Evolutionary conservation across 1,140 invertebrate genomes (phyloP), one percentile per base, ranked within the genome.

Genomic region (Leptinotarsa defecta): DNA sequence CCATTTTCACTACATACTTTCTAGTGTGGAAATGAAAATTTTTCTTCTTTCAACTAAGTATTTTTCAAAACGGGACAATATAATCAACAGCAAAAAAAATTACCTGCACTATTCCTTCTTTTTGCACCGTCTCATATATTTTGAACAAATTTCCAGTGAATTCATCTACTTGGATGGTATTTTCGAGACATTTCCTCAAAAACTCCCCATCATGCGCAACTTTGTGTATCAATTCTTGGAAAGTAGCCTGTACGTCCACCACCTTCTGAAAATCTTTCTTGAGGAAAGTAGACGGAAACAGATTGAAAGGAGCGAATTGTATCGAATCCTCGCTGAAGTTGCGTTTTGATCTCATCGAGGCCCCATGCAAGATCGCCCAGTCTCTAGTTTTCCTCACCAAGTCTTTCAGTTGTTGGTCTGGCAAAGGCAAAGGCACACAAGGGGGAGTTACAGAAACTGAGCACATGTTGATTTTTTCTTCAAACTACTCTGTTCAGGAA

Each of bases 141-240:
- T 94, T 87, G 86, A 93, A 97, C 19, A 98, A 86, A 76, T 91
- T 91, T 22, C 87, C 88, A 6, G 95, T 97, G 84, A 98, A 98
- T 57, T 93, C 90, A 87, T 98, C 97, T 8, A 92, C 93, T 88
- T 94, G 87, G n/a, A 97, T 90, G 0, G 94, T 95, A 83, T 94
- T 95, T 81, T 86, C 89, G 43, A 98, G 88, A 68, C 91, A 91
- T 43, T 91, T 87, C 17, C 88, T 88, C 6, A 98, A 87, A 86
- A 98, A 98, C 67, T 92, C 89, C 82, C 92, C 87, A 87, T 96
- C 91, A 86, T 96, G 91, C 6, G 96, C 94, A 62, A 98, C 93
- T 86, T 91, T 92, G 83, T 98, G 96, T 86, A 97, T 94, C 3
- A 98, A 86, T 81, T 93, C 89, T 87, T 98, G 97, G 8, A 98